A percentile compares a stretch with the other conserved stretches of the same genome.
phyloP scores from a whole-genome alignment of 2,797 vertebrate genomes.

The Valencia hispanica region DNA sequence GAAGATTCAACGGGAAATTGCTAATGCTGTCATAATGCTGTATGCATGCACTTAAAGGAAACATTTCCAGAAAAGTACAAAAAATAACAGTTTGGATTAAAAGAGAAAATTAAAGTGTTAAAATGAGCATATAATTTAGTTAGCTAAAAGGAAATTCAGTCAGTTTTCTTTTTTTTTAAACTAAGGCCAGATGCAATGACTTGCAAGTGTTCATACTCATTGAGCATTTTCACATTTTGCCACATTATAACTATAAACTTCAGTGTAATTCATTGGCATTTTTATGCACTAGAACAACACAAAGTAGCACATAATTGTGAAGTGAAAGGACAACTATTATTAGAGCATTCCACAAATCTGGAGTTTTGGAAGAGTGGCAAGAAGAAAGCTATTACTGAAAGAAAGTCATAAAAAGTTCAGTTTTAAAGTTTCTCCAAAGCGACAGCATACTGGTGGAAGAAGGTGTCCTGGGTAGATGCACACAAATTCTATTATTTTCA shows the following conservation, averaged over 20 bases:
- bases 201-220: not conserved
- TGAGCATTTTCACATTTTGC: not conserved
- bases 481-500: not conserved
- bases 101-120: not conserved
- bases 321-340: not conserved
- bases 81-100: not conserved
- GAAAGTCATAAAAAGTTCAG: not conserved
- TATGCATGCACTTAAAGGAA: not conserved
- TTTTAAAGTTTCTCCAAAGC: not conserved
- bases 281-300: too few species aligned
- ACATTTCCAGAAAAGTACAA: not conserved
- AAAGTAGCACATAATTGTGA: not conserved
- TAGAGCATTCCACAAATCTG: not conserved
- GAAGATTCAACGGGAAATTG: slow-evolving; percentile 39
- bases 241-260: too few species aligned
- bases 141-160: not conserved
- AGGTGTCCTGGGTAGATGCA: not conserved
- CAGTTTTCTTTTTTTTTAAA: too few species aligned
- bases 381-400: not conserved
- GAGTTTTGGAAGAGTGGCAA: not conserved
- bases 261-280: not conserved
- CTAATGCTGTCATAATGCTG: slow-evolving; percentile 18
- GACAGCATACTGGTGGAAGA: not conserved
- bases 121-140: not conserved
- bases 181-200: not conserved